A percentile compares a stretch with the other conserved stretches of the same genome.
phyloP scores from a whole-genome alignment of 2,888 invertebrate genomes.

The Allolobophora icterica region DNA sequence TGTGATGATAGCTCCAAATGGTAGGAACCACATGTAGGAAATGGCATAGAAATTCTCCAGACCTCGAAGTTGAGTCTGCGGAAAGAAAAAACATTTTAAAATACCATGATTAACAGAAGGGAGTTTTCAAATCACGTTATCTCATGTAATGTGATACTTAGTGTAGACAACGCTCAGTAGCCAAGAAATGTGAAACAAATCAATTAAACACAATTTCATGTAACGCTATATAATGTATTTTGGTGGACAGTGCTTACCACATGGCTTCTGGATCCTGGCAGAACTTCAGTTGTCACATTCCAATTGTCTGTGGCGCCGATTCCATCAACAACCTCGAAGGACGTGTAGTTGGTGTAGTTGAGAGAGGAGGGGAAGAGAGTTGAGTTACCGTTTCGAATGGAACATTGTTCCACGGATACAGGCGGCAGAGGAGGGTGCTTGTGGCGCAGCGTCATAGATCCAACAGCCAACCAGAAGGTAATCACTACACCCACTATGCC shows the following conservation, averaged over 20 bases:
- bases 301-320: background rate
- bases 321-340: background rate
- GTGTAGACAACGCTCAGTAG: no score
- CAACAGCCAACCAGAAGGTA: background rate
- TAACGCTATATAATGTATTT: background rate
- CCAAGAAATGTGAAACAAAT: no score
- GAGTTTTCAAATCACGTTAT: no score
- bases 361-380: background rate
- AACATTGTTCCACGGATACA: background rate
- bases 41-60: slow-evolving; percentile 7
- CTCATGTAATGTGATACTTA: no score
- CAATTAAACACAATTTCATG: no score
- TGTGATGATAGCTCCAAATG: background rate
- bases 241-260: background rate
- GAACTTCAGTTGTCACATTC: background rate
- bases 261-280: background rate
- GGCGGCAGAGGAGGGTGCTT: slow-evolving; percentile 12
- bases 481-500: background rate
- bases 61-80: background rate
- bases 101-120: no score
- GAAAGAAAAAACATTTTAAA: no score
- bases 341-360: background rate
- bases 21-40: background rate
- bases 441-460: background rate
- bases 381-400: background rate